Percentiles rank a stretch among this genome's conserved stretches.
phyloP scores from a whole-genome alignment of 2,888 invertebrate species.

The Syrphus vitripennis region DNA sequence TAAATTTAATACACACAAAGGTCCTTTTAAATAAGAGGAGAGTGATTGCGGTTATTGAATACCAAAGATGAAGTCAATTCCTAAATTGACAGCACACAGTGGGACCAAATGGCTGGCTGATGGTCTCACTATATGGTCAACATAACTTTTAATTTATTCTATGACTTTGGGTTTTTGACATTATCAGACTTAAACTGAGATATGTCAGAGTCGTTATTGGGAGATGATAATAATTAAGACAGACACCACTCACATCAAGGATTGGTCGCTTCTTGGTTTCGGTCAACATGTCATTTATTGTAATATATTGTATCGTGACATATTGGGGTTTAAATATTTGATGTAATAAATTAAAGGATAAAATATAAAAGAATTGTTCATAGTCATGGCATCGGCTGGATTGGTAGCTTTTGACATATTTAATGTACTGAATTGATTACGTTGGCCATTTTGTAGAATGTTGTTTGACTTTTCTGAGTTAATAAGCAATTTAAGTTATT shows the following conservation, averaged over 20 bases:
- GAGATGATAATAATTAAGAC: slow-evolving; percentile 1
- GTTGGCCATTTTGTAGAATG: not conserved
- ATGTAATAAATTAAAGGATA: not conserved
- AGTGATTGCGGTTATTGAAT: slow-evolving; percentile 68
- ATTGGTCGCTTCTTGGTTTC: not conserved
- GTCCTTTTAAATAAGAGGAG: slow-evolving; percentile 41
- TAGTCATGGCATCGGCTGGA: too few species aligned
- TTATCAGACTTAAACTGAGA: not conserved
- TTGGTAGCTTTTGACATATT: not conserved
- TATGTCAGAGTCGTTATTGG: not conserved
- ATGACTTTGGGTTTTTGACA: not conserved
- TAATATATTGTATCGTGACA: not conserved
- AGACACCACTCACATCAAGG: not conserved
- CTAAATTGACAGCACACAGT: slow-evolving; percentile 62
- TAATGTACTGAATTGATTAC: not conserved
- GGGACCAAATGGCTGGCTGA: slow-evolving; percentile 32
- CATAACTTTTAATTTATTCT: slow-evolving; percentile 65
- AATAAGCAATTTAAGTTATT: not conserved
- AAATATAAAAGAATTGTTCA: not conserved
- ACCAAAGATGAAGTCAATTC: slow-evolving; percentile 68
- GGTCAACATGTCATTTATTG: slow-evolving; percentile 7
- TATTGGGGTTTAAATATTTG: not conserved
- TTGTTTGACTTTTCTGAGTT: not conserved
- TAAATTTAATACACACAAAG: slow-evolving; percentile 41
- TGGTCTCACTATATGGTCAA: slow-evolving; percentile 21